Evolutionary conservation across 2,797 vertebrate genomes (phyloP), one percentile per base, ranked within the genome.

Genomic region (Lagodon rhomboides): DNA sequence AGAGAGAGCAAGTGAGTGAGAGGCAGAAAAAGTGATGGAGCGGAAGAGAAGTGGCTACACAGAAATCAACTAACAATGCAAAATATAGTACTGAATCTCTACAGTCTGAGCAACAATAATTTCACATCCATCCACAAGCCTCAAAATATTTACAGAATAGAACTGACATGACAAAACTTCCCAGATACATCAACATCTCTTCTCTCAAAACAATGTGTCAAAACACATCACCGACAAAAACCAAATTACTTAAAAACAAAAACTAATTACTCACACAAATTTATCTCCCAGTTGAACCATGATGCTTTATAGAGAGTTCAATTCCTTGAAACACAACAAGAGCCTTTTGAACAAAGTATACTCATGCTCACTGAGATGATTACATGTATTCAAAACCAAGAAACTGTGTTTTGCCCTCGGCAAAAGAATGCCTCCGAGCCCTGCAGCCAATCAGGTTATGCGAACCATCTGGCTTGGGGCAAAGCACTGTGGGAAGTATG

Each of bases 401-500:
- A 61, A 75, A 53, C 23, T 73, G 74, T 18, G 47, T 82, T 41
- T 22, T 68, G 66, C 73, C 75, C 71, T 51, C 0, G 58, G 62
- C 71, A 79, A 64, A 84, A 86, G 53, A 91, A 92, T 90, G 85
- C 80, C 83, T 81, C 73, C 69, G 68, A 83, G 64, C 75, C 22
- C 66, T 56, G 44, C 86, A 89, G 85, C 93, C 94, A 95, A 93
- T 94, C 91, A 92, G 82, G 77, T 87, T 88, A 76, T 85, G 50
- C 22, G 20, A 90, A 87, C 85, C 91, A 90, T 88, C 84, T 87
- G 78, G 87, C 72, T 80, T 72, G 61, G 72, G 87, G 79, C 71
- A 92, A 91, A 92, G 89, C 92, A 87, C 91, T 94, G 93, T 94
- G 94, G 92, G 94, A 94, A 94, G 89, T 94, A 88, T 94, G 94